Base-by-base conservation (phyloP, 2,888 invertebrate species). In the Oligia fasciuncula region DNA sequence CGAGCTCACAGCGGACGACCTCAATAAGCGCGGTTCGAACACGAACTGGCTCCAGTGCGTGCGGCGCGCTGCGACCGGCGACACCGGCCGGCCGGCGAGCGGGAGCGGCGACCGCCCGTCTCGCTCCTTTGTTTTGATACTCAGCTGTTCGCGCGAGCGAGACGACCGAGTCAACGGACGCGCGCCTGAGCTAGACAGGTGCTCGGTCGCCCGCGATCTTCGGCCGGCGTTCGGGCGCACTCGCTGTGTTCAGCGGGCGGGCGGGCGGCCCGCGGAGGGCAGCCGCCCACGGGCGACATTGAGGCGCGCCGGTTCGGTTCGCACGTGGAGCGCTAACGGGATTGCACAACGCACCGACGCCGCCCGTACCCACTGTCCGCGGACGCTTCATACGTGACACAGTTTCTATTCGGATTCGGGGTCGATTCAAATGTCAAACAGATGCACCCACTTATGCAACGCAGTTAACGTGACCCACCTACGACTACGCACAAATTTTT, bases 381-480 rank as follows among this genome's bases (percentile, higher is more conserved):
- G 92, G 93, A 94, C 94, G 94, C 93, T 93, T 94, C 92, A 94
- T 94, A 93, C 95, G 94, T 96, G 96, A 96, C 96, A 96, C 95
- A 96, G 96, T 96, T 97, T 97, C 96, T 96, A 96, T 97, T 97
- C 96, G 94, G 95, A 97, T 96, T 96, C 96, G 96, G 96, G 96
- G 96, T 95, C 96, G 95, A 97, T 96, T 95, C 95, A 97, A 97
- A 97, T 97, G 96, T 96, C 96, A 96, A 96, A 94, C 95, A 96
- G 96, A 97, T 96, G 96, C 96, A 96, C 93, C 93, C 93, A 95
- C 95, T 97, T 96, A 96, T 96, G 96, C 96, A 96, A 96, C 92
- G 90, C 91, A 94, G 91, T 92, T 93, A 93, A 92, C 92, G 92
- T 93, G 93, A 92, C 91, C 92, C 90, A 91, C 91, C 93, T 91